Conservation (phyloP, 2,113 vertebrate genomes). For the Pogona vitticeps region DNA sequence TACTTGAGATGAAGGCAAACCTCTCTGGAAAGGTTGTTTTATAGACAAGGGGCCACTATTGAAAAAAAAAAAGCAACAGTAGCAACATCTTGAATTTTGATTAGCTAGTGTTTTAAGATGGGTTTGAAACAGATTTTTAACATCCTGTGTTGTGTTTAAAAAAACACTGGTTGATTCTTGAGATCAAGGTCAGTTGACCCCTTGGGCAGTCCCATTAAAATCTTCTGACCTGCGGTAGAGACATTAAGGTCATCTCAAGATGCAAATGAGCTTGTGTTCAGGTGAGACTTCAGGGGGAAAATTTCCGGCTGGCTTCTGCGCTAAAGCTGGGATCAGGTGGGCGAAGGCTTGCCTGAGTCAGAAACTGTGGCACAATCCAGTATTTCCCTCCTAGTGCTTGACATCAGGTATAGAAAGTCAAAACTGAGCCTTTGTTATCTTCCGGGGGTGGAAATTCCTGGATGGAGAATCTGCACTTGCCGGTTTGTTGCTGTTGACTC, state of each 20-base stretch:
- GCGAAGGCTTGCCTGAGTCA: not conserved
- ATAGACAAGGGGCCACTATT: not conserved
- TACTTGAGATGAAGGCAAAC: not conserved
- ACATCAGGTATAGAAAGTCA: not conserved
- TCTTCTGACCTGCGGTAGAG: not conserved
- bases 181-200: not conserved
- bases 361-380: accelerated
- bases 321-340: not conserved
- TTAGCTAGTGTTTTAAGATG: not conserved
- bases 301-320: not conserved
- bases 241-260: not conserved
- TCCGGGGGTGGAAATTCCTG: not conserved
- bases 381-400: not conserved
- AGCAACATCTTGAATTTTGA: not conserved
- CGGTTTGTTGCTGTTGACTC: not conserved
- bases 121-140: no score
- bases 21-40: not conserved
- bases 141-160: not conserved
- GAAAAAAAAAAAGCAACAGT: no score
- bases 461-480: not conserved
- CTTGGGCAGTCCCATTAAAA: not conserved
- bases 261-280: constrained; percentile 9
- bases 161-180: not conserved
- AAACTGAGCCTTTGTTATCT: constrained; percentile 15
- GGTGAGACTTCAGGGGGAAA: not conserved